Base-by-base conservation (phyloP, 1,140 invertebrate genomes). In the Drosophila navojoa region DNA sequence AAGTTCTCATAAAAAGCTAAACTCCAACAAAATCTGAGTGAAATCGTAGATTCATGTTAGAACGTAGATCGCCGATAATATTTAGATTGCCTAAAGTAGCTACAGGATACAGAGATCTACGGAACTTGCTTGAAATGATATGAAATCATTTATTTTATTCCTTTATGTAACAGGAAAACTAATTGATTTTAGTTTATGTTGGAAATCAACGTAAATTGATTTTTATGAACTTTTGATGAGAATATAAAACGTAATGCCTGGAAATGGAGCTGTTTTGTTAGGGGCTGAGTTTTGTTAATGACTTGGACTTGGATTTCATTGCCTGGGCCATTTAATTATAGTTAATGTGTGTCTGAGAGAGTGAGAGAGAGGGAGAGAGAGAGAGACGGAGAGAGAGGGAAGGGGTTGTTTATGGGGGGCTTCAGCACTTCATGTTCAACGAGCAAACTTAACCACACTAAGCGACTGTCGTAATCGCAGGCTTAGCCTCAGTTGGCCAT, bases 241-340 rank as follows among this genome's bases (percentile, higher is more conserved):
- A 35, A 45, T 38, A 25, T 38, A 55, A 22, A 27, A 38, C 11
- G 42, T 13, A 29, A 10, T 22, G 44, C 19, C 22, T 9, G 27
- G 5, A 38, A 1, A 57, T 42, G 40, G 16, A 13, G 25, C 5
- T 6, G 42, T 16, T 15, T n/a, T 9, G n/a, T 2, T 15, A 15
- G 15, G 27, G 4, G 27, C 11, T 38, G 5, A 15, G 22, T 27
- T 22, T 15, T 16, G 67, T 29, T 70, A 70, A 70, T 54, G 49
- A 70, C 49, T 42, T 40, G 53, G 53, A 19, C 49, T 70, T 63
- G 29, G 54, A 70, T 70, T 54, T 45, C 38, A 61, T 70, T 54
- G 52, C 15, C 22, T 15, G 49, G 6, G 32, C 19, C 55, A 60
- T 68, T 59, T 60, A 59, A 62, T 53, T 62, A 47, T 44, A 19